phyloP scores from a whole-genome alignment of 2,797 vertebrate genomes.

The Mormyrus hasselquistii region DNA sequence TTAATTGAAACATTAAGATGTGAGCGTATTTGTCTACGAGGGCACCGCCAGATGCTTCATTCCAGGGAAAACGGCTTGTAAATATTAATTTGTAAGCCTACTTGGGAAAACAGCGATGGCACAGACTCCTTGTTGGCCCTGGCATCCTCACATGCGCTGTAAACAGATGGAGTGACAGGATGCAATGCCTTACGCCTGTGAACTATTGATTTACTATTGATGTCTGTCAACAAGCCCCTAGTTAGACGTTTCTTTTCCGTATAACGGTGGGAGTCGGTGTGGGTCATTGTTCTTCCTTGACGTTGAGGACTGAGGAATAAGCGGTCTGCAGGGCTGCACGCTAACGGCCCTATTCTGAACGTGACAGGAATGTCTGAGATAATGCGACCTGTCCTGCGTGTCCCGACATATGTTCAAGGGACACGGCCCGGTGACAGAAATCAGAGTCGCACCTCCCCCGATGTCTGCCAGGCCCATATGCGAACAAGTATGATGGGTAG shows the following conservation, averaged over 20 bases:
- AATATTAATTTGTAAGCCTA: constrained; percentile 41
- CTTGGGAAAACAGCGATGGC: constrained; percentile 24
- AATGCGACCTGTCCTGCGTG: constrained; percentile 28
- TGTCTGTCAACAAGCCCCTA: not conserved
- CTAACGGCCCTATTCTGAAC: constrained; percentile 37
- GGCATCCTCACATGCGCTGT: not conserved
- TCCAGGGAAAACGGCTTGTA: constrained; percentile 37
- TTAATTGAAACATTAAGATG: constrained; percentile 75
- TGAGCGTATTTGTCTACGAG: constrained; percentile 59
- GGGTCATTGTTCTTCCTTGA: not conserved
- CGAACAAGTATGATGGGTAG: constrained; percentile 37
- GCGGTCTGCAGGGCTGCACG: constrained; percentile 21
- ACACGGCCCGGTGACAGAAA: constrained; percentile 32
- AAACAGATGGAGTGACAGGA: not conserved
- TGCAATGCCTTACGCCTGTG: not conserved
- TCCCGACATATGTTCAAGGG: constrained; percentile 30
- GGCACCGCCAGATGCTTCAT: constrained; percentile 48
- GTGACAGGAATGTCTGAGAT: constrained; percentile 34
- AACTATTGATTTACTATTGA: not conserved
- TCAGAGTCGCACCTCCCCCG: constrained; percentile 34
- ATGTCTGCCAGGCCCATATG: constrained; percentile 20
- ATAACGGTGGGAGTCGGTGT: not conserved
- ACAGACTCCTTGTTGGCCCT: not conserved
- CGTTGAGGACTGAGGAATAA: not conserved
- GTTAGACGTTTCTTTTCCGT: not conserved